Percentiles rank a stretch among this genome's conserved stretches.
Evolutionary conservation across 2,888 invertebrate genomes (phyloP).

Genomic region (Trachelus iudaicus): DNA sequence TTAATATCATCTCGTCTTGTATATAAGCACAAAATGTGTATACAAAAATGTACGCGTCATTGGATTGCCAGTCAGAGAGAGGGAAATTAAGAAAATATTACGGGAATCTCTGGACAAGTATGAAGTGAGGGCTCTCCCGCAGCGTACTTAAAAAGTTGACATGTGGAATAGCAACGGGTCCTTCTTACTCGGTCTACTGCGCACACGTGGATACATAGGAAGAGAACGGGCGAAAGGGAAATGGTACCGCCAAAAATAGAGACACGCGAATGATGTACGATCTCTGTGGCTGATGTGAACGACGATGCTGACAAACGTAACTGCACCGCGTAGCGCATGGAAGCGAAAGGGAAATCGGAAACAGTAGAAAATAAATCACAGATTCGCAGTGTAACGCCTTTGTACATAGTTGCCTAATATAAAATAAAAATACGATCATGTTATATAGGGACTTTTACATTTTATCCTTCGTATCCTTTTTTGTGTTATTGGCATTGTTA

Average conservation of each 20-base stretch:
- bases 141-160: background rate
- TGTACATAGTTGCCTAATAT: slow-evolving; percentile 52
- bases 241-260: background rate
- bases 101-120: background rate
- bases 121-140: background rate
- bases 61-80: background rate
- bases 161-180: background rate
- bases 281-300: background rate
- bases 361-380: background rate
- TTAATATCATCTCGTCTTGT: background rate
- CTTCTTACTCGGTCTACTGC: background rate
- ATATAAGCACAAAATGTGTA: background rate
- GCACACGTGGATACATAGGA: background rate
- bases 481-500: background rate
- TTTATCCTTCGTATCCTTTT: slow-evolving; percentile 10
- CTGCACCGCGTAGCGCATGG: background rate
- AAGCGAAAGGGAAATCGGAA: background rate
- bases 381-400: slow-evolving; percentile 38
- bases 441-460: background rate
- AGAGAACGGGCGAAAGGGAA: background rate
- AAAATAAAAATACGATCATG: slow-evolving; percentile 31
- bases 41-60: background rate
- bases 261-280: background rate
- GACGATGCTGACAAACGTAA: background rate
- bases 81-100: background rate